Evolutionary conservation across 2,797 vertebrate genomes (phyloP).

Genomic region (Mergus octosetaceus): DNA sequence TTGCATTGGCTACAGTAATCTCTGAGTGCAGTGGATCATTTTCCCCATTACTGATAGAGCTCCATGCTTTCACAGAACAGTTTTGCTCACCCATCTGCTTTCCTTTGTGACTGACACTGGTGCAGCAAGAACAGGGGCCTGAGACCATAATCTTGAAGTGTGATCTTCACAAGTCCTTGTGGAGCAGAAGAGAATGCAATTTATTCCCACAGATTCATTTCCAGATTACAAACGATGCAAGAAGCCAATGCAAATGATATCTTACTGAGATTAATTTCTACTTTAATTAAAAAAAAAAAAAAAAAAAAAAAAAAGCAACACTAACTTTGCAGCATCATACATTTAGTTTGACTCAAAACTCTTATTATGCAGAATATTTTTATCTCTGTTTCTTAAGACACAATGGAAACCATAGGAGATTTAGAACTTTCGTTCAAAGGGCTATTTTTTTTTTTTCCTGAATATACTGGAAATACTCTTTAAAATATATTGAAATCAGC

Average conservation of each 20-base stretch:
- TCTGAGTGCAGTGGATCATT: not conserved
- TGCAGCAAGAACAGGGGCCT: not conserved
- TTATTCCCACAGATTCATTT: not conserved
- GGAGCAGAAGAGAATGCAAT: not conserved
- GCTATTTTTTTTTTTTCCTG: not conserved
- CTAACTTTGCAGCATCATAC: not conserved
- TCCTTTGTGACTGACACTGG: not conserved
- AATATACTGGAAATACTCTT: not conserved
- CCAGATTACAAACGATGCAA: not conserved
- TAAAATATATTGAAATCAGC: not conserved
- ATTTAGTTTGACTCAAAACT: not conserved
- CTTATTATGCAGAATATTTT: not conserved
- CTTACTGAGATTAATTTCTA: not conserved
- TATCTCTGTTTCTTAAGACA: not conserved
- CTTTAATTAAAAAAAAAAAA: not conserved
- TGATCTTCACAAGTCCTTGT: fast-evolving
- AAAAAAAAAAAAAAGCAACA: not conserved
- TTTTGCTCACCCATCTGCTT: not conserved
- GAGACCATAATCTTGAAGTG: not conserved
- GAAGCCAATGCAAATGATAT: not conserved
- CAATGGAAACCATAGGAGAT: not conserved
- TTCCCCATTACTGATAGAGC: not conserved
- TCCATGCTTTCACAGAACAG: not conserved
- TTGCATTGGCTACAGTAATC: not conserved
- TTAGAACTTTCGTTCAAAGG: not conserved